Evolutionary conservation across 2,888 invertebrate species (phyloP).

Genomic region (Acanthosepion esculentum): DNA sequence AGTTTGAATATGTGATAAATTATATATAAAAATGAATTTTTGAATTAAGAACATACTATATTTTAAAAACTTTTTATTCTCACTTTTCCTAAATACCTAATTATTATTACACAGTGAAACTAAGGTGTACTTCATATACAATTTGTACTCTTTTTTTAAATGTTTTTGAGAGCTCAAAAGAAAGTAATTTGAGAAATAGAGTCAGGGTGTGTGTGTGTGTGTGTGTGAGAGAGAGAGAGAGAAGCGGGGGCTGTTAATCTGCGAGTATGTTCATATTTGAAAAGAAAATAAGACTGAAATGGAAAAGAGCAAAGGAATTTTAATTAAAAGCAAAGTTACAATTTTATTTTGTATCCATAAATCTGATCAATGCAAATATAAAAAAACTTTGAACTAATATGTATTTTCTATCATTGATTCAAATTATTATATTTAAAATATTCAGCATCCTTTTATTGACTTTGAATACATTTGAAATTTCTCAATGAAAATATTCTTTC

Average conservation of each 20-base stretch:
- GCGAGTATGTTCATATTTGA: background rate
- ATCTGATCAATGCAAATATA: background rate
- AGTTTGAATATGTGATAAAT: background rate
- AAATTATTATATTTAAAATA: background rate
- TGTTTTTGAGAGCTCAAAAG: background rate
- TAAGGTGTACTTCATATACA: background rate
- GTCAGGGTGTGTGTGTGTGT: background rate
- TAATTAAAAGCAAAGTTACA: background rate
- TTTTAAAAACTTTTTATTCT: background rate
- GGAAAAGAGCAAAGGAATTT: background rate
- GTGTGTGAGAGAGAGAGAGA: background rate
- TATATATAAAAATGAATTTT: background rate
- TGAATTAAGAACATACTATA: background rate
- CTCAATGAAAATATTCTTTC: background rate
- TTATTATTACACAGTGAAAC: background rate
- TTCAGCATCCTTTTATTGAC: background rate
- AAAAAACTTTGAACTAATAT: background rate
- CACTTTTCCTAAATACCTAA: background rate
- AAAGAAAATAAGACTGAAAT: background rate
- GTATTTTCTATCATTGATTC: background rate
- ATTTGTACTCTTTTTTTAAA: background rate
- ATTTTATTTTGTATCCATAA: background rate
- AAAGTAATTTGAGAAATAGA: background rate
- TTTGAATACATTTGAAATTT: background rate
- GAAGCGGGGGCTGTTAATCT: background rate